phyloP scores from a whole-genome alignment of 2,797 vertebrate genomes.

The Artibeus jamaicensis region DNA sequence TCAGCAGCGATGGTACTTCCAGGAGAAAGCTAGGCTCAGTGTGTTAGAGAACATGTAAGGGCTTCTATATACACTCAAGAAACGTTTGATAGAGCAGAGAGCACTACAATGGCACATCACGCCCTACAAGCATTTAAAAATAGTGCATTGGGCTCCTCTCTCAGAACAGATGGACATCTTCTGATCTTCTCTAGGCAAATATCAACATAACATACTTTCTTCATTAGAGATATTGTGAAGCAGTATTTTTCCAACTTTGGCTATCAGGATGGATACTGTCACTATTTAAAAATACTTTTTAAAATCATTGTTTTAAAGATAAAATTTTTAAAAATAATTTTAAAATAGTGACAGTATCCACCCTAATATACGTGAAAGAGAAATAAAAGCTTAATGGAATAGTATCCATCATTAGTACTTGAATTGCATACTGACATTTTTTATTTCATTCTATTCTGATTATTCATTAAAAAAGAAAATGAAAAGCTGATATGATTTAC shows the following conservation, averaged over 20 bases:
- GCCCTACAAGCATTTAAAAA: constrained; percentile 45
- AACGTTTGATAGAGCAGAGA: constrained; percentile 48
- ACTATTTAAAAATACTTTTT: too few species aligned
- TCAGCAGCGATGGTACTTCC: constrained; percentile 11
- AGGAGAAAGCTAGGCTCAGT: background rate
- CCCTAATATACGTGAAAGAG: background rate
- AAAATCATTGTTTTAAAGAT: too few species aligned
- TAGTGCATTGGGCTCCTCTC: constrained; percentile 37
- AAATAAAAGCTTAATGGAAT: background rate
- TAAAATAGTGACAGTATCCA: background rate
- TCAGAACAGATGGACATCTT: constrained; percentile 25
- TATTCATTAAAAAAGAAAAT: background rate
- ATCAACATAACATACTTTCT: background rate
- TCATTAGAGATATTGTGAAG: background rate
- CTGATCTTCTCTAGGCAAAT: background rate
- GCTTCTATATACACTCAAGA: constrained; percentile 62
- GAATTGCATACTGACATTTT: background rate
- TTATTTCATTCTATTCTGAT: background rate
- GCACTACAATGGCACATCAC: background rate
- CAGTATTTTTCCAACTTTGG: background rate
- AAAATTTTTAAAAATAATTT: background rate
- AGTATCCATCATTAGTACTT: background rate
- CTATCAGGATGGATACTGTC: background rate
- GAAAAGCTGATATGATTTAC: background rate
- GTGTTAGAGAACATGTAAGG: constrained; percentile 39